Base-by-base conservation (phyloP, 2,888 invertebrate species). In the Ichneumoninae sp. region DNA sequence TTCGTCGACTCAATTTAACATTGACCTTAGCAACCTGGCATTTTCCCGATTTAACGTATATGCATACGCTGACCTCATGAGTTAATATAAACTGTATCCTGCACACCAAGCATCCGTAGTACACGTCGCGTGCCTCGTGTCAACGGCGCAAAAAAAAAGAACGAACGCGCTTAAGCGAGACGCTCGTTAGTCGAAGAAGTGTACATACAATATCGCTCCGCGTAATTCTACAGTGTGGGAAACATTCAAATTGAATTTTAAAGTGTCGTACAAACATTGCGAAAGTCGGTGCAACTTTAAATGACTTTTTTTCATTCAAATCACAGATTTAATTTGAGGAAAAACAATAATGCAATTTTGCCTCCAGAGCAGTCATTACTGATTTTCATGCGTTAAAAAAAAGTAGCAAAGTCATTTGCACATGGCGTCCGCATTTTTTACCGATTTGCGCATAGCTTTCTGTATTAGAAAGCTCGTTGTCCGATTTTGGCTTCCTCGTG, bases 1-100 rank as follows among this genome's bases (percentile, higher is more conserved):
- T 36, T 85, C 83, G 82, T 85, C 72, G 71, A 76, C 72, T 68
- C 75, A 22, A 74, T 78, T 85, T 86, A 86, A 86, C 88, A 88
- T 89, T 90, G 88, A 90, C 89, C 89, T 85, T 80, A 50, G 75
- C 40, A 80, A 87, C 78, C 87, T 82, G 86, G 83, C 78, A 81
- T 81, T 75, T 52, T 69, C 52, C 69, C 50, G 69, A 75, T 50
- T 79, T 70, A 68, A 44, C 72, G 62, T 30, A 66, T 30, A 66
- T 68, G 75, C 80, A 57, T 75, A 66, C 75, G 47, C 54, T 74
- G 74, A 66, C 40, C 76, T 76, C 71, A 10, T 47, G 69, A 57
- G 82, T 71, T 70, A 77, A 80, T 80, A 80, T 72, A 82, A 84
- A 81, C 79, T 54, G 47, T 75, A 76, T 78, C 69, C 57, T 72